phyloP scores from a whole-genome alignment of 1,140 invertebrate species.

The Megathymus violae region DNA sequence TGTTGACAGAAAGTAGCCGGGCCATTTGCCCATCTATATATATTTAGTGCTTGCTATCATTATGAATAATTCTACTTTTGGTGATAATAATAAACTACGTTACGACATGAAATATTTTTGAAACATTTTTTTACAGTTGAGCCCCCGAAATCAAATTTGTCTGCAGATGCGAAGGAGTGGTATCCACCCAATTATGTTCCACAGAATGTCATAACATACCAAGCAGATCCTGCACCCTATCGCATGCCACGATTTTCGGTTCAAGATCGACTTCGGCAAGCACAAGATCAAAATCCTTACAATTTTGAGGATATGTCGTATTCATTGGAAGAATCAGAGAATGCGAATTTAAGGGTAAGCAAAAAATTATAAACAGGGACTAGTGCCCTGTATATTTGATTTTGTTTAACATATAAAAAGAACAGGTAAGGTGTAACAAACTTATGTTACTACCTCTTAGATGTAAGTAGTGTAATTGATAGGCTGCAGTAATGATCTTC shows the following conservation, averaged over 20 bases:
- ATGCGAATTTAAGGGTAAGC: slow-evolving; percentile 68
- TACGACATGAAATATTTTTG: not conserved
- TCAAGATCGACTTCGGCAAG: slow-evolving; percentile 74
- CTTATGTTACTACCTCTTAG: no score
- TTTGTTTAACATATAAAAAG: no score
- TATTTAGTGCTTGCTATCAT: not conserved
- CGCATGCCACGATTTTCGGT: slow-evolving; percentile 71
- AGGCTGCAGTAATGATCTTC: no score
- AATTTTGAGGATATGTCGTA: slow-evolving; percentile 75
- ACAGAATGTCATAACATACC: slow-evolving; percentile 53
- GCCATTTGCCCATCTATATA: slow-evolving; percentile 43
- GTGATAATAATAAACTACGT: not conserved
- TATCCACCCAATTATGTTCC: slow-evolving; percentile 81
- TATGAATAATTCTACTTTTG: not conserved
- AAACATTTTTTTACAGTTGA: slow-evolving; percentile 51
- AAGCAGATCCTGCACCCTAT: slow-evolving; percentile 55
- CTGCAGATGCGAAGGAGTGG: slow-evolving; percentile 82
- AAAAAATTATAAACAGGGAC: no score
- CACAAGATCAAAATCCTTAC: slow-evolving; percentile 74
- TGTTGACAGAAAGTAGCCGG: slow-evolving; percentile 62
- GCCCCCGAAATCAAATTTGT: slow-evolving; percentile 71
- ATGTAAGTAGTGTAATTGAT: no score
- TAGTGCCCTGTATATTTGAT: no score
- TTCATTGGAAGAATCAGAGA: slow-evolving; percentile 69
- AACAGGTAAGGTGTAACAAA: no score